Percentiles rank a stretch among this genome's conserved stretches.
Evolutionary conservation across 2,888 invertebrate genomes (phyloP).

Genomic region (Parascotia fuliginaria): DNA sequence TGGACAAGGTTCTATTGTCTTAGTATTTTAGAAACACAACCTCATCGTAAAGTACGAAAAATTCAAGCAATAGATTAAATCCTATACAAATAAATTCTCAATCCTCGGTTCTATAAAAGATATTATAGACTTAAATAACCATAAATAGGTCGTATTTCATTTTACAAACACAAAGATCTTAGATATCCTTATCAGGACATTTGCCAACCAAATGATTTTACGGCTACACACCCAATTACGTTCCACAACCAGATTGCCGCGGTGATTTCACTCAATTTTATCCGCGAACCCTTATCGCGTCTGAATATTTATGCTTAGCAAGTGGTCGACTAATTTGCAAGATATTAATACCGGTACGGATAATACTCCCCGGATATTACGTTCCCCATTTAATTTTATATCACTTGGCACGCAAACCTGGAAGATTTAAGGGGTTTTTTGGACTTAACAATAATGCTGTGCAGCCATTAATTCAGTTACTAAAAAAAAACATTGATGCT

Average conservation of each 20-base stretch:
- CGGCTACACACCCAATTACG: not conserved
- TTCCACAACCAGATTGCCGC: constrained; percentile 6
- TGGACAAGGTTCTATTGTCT: too few species aligned
- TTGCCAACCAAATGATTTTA: not conserved
- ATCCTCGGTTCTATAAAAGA: too few species aligned
- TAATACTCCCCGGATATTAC: constrained; percentile 46
- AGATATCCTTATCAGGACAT: not conserved
- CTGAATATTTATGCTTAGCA: constrained; percentile 43
- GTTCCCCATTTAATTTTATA: constrained; percentile 42
- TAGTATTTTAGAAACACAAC: too few species aligned
- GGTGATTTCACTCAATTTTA: constrained; percentile 21
- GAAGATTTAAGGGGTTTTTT: not conserved
- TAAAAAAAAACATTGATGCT: too few species aligned
- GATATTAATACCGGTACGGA: constrained; percentile 49
- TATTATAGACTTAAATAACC: too few species aligned
- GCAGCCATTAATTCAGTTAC: too few species aligned
- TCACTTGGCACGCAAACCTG: constrained; percentile 5
- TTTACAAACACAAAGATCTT: not conserved
- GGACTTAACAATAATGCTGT: not conserved
- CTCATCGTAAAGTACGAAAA: too few species aligned
- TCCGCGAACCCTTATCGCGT: constrained; percentile 25
- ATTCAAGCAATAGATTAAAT: too few species aligned
- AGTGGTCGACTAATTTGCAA: constrained; percentile 41
- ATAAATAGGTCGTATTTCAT: not conserved
- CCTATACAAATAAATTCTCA: too few species aligned